phyloP scores from a whole-genome alignment of 2,888 invertebrate species.

The Eilema griseolum region DNA sequence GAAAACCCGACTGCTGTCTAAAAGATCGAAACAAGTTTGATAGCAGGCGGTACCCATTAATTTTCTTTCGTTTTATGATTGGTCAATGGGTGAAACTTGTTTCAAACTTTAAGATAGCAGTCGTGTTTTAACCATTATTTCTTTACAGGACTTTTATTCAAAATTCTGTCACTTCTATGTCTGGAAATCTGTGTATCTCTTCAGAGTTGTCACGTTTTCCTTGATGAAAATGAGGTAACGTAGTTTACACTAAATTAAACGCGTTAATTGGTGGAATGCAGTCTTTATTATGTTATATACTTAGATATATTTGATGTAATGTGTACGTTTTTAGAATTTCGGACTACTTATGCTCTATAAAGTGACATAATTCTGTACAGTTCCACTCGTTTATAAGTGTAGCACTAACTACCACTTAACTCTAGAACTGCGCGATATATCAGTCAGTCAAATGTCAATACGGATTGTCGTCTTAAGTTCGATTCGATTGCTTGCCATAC shows the following conservation, averaged over 20 bases:
- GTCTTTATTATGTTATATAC: background rate
- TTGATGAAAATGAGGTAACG: background rate
- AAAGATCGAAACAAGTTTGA: no score
- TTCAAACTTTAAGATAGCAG: no score
- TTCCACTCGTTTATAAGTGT: slow-evolving; percentile 28
- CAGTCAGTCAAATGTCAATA: slow-evolving; percentile 18
- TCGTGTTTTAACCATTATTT: no score
- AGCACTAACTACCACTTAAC: slow-evolving; percentile 18
- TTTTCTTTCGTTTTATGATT: no score
- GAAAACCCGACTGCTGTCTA: no score
- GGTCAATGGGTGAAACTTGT: no score
- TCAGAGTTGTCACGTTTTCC: background rate
- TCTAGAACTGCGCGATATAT: slow-evolving; percentile 11
- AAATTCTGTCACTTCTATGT: no score
- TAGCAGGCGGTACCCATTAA: no score
- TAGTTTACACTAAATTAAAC: background rate
- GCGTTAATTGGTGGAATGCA: background rate
- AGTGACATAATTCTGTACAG: slow-evolving; percentile 10
- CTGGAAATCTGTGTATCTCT: no score
- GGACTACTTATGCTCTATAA: background rate
- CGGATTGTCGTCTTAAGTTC: slow-evolving; percentile 23
- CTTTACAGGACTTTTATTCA: no score
- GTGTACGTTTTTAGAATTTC: background rate
- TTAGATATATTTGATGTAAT: no score
- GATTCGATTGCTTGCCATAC: slow-evolving; percentile 55